These are phyloP conservation scores for Tympanuchus pallidicinctus DNA, from an alignment of 2,113 vertebrate genomes.

Conservation along the genomic window DNA sequence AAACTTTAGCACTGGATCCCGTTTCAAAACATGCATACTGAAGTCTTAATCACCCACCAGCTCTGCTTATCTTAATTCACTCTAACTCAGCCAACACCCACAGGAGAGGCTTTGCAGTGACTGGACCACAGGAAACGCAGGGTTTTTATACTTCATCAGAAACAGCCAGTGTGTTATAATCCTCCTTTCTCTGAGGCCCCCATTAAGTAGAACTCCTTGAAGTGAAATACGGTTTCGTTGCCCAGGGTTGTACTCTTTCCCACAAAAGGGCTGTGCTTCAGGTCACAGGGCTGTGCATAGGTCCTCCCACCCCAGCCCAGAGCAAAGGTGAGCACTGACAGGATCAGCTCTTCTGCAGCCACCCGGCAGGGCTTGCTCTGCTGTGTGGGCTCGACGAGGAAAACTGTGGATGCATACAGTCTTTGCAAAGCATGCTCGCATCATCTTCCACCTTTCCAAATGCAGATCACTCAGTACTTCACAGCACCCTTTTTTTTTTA, in stretches of 20 bases:
- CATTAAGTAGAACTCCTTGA: constrained; percentile 11
- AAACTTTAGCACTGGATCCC: not conserved
- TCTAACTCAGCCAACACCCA: constrained; percentile 38
- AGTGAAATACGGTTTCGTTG: constrained; percentile 63
- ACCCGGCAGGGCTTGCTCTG: constrained; percentile 10
- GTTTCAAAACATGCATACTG: constrained; percentile 36
- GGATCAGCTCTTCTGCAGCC: constrained; percentile 24
- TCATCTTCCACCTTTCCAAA: not conserved
- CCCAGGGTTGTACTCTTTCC: constrained; percentile 41
- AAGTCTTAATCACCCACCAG: constrained; percentile 47
- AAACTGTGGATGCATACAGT: not conserved
- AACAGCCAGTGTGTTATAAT: not conserved
- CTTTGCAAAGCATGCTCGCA: not conserved
- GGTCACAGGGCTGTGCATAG: constrained; percentile 15
- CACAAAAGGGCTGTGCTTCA: constrained; percentile 24
- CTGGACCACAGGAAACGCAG: constrained; percentile 22
- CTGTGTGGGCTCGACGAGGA: not conserved
- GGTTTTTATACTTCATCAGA: not conserved
- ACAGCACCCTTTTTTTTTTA: not conserved
- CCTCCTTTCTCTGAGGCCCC: constrained; percentile 27
- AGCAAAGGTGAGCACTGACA: not conserved
- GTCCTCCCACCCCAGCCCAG: constrained; percentile 49
- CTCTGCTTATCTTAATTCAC: constrained; percentile 44
- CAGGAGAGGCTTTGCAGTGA: constrained; percentile 20
- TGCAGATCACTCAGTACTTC: not conserved